phyloP scores from a whole-genome alignment of 2,797 vertebrate species.

The Notolabrus celidotus region DNA sequence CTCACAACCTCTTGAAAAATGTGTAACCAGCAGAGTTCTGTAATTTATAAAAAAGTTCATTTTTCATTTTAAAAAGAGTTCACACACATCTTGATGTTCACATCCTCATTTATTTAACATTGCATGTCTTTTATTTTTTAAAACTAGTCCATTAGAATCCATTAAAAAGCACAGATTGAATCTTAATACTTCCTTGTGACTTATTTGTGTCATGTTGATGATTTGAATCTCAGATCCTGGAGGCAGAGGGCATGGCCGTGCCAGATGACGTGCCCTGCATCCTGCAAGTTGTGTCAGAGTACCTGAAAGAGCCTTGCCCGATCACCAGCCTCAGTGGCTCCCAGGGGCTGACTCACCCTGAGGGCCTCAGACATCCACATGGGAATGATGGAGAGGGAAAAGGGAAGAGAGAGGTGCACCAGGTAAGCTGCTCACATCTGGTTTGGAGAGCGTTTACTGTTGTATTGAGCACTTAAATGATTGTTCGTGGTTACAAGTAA shows the following conservation, averaged over 20 bases:
- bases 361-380: conserved; percentile 50
- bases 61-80: too few species aligned
- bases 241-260: conserved; percentile 78
- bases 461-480: background rate
- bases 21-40: too few species aligned
- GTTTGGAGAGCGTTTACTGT: background rate
- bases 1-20: too few species aligned
- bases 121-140: too few species aligned
- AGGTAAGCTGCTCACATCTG: conserved; percentile 45
- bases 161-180: background rate
- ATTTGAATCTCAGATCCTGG: conserved; percentile 77
- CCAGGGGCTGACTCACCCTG: conserved; percentile 59
- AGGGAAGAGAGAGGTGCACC: conserved; percentile 52
- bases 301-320: conserved; percentile 75
- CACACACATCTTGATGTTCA: too few species aligned
- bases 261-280: conserved; percentile 81
- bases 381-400: conserved; percentile 53
- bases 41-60: too few species aligned
- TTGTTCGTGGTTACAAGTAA: background rate
- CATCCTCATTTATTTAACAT: too few species aligned
- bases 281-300: conserved; percentile 79
- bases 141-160: too few species aligned
- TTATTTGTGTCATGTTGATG: background rate
- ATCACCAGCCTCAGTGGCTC: conserved; percentile 75
- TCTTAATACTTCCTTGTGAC: background rate